A percentile compares a stretch with the other conserved stretches of the same genome.
Evolutionary conservation across 2,113 vertebrate genomes (phyloP).

Genomic region (Microcebus lehilahytsara): DNA sequence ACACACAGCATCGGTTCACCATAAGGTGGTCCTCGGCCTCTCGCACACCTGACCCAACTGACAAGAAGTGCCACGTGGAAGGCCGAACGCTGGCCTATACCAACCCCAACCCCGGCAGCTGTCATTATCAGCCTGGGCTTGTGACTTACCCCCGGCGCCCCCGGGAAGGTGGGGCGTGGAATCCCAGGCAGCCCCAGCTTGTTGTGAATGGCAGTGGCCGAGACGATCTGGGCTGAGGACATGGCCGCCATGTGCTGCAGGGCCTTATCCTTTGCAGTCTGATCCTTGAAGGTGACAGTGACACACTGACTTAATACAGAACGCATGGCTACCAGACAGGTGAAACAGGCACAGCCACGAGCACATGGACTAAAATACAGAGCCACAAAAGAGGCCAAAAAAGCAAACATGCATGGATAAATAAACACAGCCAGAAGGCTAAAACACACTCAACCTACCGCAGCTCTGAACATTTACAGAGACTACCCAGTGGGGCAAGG

Average conservation of each 20-base stretch:
- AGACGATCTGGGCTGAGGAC: slow-evolving; percentile 99
- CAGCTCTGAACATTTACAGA: background rate
- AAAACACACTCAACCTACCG: slow-evolving; percentile 65
- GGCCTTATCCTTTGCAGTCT: slow-evolving; percentile 99
- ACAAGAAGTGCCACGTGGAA: background rate
- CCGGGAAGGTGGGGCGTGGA: slow-evolving; percentile 96
- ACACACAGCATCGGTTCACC: background rate
- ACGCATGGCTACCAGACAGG: slow-evolving; percentile 67
- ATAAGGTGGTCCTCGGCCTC: background rate
- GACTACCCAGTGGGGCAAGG: slow-evolving; percentile 59
- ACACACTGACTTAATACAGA: slow-evolving; percentile 89
- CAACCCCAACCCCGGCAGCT: background rate
- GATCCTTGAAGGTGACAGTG: slow-evolving; percentile 97
- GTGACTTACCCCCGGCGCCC: slow-evolving; percentile 96
- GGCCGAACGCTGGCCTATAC: fast-evolving
- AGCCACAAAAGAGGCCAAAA: slow-evolving; percentile 77
- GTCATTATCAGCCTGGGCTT: background rate
- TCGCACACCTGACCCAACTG: background rate
- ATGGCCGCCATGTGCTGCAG: slow-evolving; percentile 99
- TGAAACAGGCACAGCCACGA: slow-evolving; percentile 82
- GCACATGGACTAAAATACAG: slow-evolving; percentile 85
- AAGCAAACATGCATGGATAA: slow-evolving; percentile 83
- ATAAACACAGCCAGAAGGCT: slow-evolving; percentile 79
- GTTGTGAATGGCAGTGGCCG: slow-evolving; percentile 99
- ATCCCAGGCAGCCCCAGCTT: slow-evolving; percentile 99